Percentiles rank a stretch among this genome's conserved stretches.
phyloP scores from a whole-genome alignment of 2,888 invertebrate genomes.

The Nipponacmea schrenckii region DNA sequence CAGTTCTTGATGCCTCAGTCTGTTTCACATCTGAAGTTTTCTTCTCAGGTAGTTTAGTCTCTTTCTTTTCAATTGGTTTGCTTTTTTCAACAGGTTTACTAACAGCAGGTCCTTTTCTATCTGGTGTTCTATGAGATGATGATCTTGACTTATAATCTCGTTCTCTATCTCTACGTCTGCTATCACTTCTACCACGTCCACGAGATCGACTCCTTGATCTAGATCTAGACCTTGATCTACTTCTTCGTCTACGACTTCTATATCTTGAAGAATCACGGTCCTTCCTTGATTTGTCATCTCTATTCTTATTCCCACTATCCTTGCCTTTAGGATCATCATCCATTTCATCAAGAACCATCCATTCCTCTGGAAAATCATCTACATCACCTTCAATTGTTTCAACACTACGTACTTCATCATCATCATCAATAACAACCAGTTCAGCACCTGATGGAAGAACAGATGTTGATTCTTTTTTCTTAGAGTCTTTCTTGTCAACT shows the following conservation, averaged over 20 bases:
- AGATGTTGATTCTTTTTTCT: neutral
- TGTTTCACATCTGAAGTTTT: neutral
- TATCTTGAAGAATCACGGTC: neutral
- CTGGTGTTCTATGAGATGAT: neutral
- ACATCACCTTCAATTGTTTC: constrained; percentile 19
- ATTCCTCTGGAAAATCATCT: constrained; percentile 25
- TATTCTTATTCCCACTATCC: neutral
- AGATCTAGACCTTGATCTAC: neutral
- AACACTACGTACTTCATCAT: constrained; percentile 7
- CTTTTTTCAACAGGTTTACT: neutral
- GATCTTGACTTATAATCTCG: neutral
- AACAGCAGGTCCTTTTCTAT: neutral
- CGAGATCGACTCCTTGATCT: neutral
- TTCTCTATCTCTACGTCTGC: neutral
- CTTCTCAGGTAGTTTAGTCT: neutral
- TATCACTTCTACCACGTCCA: neutral
- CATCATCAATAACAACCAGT: neutral
- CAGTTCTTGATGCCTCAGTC: neutral
- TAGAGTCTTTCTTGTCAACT: neutral
- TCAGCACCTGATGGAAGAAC: neutral
- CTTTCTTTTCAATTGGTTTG: neutral
- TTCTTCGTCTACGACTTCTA: neutral
- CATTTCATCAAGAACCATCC: constrained; percentile 24
- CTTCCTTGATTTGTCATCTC: neutral
- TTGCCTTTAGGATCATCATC: constrained; percentile 16